Evolutionary conservation across 2,888 invertebrate genomes (phyloP), one percentile per base, ranked within the genome.

Genomic region (Griposia aprilina): DNA sequence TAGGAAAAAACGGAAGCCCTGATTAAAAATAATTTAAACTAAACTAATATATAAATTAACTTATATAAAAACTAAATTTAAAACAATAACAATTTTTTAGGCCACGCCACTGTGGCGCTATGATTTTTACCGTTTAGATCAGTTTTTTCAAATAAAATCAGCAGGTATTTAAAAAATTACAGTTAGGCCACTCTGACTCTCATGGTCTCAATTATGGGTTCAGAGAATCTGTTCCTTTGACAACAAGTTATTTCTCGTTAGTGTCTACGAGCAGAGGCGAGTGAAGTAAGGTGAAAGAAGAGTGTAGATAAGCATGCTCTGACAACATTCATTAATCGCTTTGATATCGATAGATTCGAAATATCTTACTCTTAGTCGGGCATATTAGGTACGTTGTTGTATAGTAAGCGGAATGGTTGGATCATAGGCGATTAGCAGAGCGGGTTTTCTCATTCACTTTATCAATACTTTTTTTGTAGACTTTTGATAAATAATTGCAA

Each of bases 291-390:
- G 59, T 57, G 60, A 57, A 57, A 80, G 41, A 70, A 63, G 23
- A 66, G n/a, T 70, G n/a, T 70, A 36, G 30, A 30, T 20, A 45
- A 55, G 71, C 30, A 78, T 74, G 52, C 55, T 52, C 30, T 60
- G 63, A 76, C 59, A 74, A 71, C 52, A 50, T 66, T 62, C 52
- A 77, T 87, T 79, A 81, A 84, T 83, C 52, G 74, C 52, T 48
- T 65, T 76, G 67, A 77, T 79, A 77, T 77, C 68, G 50, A 81
- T 70, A 55, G 67, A 79, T 74, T 81, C 70, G 48, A 41, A 81
- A 76, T 70, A 75, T 68, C 69, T 63, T 65, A 65, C 41, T 67
- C 30, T 41, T 57, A 71, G 59, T 57, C 17, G 5, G 26, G 45
- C 15, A 7, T 26, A 26, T 2, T 36, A 36, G 1, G 3, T 36